phyloP scores from a whole-genome alignment of 2,888 invertebrate genomes.

The Camptogramma bilineatum region DNA sequence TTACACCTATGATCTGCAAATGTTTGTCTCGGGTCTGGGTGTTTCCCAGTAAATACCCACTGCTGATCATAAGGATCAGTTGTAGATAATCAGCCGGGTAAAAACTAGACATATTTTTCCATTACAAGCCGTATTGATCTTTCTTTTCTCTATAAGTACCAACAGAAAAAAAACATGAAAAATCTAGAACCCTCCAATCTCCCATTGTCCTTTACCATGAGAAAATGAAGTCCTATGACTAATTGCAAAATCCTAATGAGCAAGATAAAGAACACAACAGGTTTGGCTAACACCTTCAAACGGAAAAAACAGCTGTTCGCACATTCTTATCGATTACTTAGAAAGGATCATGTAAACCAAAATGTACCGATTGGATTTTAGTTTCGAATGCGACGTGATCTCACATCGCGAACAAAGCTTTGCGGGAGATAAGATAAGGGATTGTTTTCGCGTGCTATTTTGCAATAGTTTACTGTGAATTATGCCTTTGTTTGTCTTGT shows the following conservation, averaged over 20 bases:
- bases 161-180: not conserved
- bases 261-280: conserved; percentile 12
- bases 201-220: conserved; percentile 30
- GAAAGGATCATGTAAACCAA: conserved; percentile 63
- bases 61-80: too few relatives aligned
- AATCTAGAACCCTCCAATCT: not conserved
- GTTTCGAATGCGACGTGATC: conserved; percentile 64
- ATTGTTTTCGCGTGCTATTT: conserved; percentile 37
- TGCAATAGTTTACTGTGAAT: conserved; percentile 16
- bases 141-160: not conserved
- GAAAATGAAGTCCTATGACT: conserved; percentile 29
- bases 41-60: too few relatives aligned
- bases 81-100: too few relatives aligned
- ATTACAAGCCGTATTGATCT: too few relatives aligned
- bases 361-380: conserved; percentile 31
- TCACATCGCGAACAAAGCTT: conserved; percentile 57
- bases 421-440: conserved; percentile 57
- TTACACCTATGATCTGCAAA: too few relatives aligned
- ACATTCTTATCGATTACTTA: conserved; percentile 69
- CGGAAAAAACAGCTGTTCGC: conserved; percentile 58
- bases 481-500: conserved; percentile 3
- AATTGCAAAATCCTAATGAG: conserved; percentile 24
- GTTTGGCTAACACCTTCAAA: conserved; percentile 30
- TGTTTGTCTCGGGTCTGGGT: too few relatives aligned
- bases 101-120: too few relatives aligned